Evolutionary conservation across 2,113 vertebrate genomes (phyloP).

Genomic region (Xiphophorus couchianus): DNA sequence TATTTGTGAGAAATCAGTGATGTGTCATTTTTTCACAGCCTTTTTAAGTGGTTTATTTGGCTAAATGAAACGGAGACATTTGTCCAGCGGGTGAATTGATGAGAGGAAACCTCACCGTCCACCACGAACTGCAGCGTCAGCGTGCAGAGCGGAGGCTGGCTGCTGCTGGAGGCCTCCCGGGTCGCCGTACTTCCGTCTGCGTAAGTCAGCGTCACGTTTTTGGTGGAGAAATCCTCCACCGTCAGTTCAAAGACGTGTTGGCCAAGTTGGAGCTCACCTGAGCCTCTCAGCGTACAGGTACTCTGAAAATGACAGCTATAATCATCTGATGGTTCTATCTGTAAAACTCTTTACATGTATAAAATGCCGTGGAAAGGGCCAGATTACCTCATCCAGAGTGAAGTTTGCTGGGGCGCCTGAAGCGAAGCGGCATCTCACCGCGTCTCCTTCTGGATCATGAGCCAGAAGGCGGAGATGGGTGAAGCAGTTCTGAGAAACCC

Average conservation of each 20-base stretch:
- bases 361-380: neutral
- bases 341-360: neutral
- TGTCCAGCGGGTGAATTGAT: neutral
- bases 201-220: slow-evolving; percentile 59
- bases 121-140: slow-evolving; percentile 71
- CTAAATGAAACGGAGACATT: neutral
- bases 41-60: too few relatives aligned
- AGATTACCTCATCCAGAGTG: slow-evolving; percentile 64
- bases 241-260: slow-evolving; percentile 69
- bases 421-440: slow-evolving; percentile 66
- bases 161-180: neutral
- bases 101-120: slow-evolving; percentile 50
- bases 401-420: slow-evolving; percentile 20
- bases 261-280: slow-evolving; percentile 22
- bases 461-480: slow-evolving; percentile 60
- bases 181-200: neutral
- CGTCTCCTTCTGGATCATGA: slow-evolving; percentile 77
- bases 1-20: too few relatives aligned
- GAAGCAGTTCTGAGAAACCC: slow-evolving; percentile 79
- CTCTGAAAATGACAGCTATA: slow-evolving; percentile 34
- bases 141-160: slow-evolving; percentile 50
- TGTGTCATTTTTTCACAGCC: too few relatives aligned
- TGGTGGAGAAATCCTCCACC: slow-evolving; percentile 66
- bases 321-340: too few relatives aligned
- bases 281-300: slow-evolving; percentile 42